Conservation (phyloP, 2,113 vertebrate genomes). For the Charina bottae region DNA sequence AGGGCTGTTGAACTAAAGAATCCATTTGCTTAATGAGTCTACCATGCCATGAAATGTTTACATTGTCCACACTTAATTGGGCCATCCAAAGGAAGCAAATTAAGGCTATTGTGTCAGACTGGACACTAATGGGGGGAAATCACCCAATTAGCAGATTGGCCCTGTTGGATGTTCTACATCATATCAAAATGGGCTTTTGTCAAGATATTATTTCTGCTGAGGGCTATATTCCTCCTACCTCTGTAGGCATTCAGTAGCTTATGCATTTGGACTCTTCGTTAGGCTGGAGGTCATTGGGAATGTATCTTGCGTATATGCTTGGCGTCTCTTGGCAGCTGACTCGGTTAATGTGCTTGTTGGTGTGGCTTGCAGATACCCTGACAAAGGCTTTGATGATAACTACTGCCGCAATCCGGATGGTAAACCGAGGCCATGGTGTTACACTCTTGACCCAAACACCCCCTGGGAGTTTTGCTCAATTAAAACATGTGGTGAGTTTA, state of each 20-base stretch:
- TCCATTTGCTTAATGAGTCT: conserved; percentile 69
- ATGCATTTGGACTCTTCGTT: background rate
- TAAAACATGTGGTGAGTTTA: conserved; percentile 92
- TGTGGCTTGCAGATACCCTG: conserved; percentile 87
- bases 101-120: conserved; percentile 48
- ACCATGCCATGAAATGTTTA: conserved; percentile 64
- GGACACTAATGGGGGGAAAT: conserved; percentile 45
- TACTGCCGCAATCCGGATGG: conserved; percentile 98
- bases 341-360: conserved; percentile 69
- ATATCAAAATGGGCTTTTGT: conserved; percentile 39
- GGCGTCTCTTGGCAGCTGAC: conserved; percentile 59
- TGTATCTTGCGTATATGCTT: conserved; percentile 25
- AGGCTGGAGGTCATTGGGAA: conserved; percentile 23
- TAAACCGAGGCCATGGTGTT: conserved; percentile 95
- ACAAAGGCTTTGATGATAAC: conserved; percentile 98
- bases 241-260: background rate
- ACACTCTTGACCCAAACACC: conserved; percentile 91
- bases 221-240: background rate
- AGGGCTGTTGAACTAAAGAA: conserved; percentile 60
- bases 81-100: conserved; percentile 42
- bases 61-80: conserved; percentile 71
- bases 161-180: conserved; percentile 37
- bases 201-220: conserved; percentile 35
- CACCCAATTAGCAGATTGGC: conserved; percentile 54
- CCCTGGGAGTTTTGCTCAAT: conserved; percentile 97